Evolutionary conservation across 2,797 vertebrate species (phyloP).

Genomic region (Acropternis orthonyx): DNA sequence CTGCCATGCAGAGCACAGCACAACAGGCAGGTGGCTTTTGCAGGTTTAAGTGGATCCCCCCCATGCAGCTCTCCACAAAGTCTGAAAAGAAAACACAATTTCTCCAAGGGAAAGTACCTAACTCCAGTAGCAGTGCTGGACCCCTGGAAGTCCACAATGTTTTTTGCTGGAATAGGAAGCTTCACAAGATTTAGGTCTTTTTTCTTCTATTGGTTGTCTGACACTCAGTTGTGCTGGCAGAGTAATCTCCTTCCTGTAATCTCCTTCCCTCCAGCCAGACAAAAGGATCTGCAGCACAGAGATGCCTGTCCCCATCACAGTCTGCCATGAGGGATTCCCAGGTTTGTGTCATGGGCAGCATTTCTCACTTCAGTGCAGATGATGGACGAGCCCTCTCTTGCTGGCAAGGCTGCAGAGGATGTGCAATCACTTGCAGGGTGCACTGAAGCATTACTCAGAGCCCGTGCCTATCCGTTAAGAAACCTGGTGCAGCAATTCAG

Average conservation of each 20-base stretch:
- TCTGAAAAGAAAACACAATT: neutral
- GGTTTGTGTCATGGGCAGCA: neutral
- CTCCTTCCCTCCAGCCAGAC: neutral
- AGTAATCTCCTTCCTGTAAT: neutral
- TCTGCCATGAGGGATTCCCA: neutral
- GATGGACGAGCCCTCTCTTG: neutral
- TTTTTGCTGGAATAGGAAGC: neutral
- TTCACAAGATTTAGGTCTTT: neutral
- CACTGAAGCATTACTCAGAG: neutral
- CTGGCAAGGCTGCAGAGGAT: neutral
- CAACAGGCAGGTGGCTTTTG: fast-evolving
- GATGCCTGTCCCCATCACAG: neutral
- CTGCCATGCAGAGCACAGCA: too few species aligned
- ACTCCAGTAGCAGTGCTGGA: neutral
- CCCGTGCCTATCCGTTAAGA: neutral
- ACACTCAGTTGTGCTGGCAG: neutral
- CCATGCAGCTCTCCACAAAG: neutral
- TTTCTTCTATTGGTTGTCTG: fast-evolving
- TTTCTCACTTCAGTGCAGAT: neutral
- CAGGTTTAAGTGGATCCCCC: neutral
- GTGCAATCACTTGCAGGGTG: neutral
- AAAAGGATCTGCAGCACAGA: neutral
- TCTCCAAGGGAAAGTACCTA: neutral
- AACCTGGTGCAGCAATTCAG: neutral
- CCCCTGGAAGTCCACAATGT: neutral